phyloP scores from a whole-genome alignment of 2,888 invertebrate genomes.

The Neria commutata region DNA sequence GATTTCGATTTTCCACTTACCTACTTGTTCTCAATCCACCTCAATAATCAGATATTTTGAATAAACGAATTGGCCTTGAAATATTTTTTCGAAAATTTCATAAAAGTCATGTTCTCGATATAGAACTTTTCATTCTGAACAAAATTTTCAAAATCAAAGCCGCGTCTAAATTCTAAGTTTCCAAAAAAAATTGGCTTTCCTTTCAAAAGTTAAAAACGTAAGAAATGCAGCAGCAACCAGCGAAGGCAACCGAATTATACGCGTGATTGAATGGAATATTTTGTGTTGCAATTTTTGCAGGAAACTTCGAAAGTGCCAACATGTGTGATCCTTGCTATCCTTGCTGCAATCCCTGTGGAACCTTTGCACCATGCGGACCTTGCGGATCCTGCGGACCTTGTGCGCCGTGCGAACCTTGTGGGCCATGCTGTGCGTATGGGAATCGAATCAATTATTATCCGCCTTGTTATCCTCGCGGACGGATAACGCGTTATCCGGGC shows the following conservation, averaged over 20 bases:
- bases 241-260: too few relatives aligned
- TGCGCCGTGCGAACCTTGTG: conserved; percentile 30
- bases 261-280: too few relatives aligned
- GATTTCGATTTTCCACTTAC: too few relatives aligned
- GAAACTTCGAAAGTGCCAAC: conserved; percentile 31
- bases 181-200: conserved; percentile 32
- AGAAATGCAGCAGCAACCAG: too few relatives aligned
- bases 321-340: conserved; percentile 55
- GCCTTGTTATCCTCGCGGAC: too few relatives aligned
- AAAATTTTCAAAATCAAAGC: conserved; percentile 41
- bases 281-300: too few relatives aligned
- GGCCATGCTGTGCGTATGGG: conserved; percentile 30
- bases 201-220: conserved; percentile 33
- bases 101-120: conserved; percentile 15
- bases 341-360: conserved; percentile 40
- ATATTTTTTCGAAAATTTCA: conserved; percentile 16
- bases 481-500: too few relatives aligned
- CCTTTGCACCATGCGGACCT: conserved; percentile 36
- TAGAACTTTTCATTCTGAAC: conserved; percentile 37
- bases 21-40: too few relatives aligned
- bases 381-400: conserved; percentile 43
- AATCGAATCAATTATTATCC: too few relatives aligned
- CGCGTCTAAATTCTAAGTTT: conserved; percentile 41
- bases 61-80: too few relatives aligned
- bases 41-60: too few relatives aligned